These are phyloP conservation scores for Drosophila seclusa DNA, from an alignment of 2,888 invertebrate species.

Conservation along the genomic window DNA sequence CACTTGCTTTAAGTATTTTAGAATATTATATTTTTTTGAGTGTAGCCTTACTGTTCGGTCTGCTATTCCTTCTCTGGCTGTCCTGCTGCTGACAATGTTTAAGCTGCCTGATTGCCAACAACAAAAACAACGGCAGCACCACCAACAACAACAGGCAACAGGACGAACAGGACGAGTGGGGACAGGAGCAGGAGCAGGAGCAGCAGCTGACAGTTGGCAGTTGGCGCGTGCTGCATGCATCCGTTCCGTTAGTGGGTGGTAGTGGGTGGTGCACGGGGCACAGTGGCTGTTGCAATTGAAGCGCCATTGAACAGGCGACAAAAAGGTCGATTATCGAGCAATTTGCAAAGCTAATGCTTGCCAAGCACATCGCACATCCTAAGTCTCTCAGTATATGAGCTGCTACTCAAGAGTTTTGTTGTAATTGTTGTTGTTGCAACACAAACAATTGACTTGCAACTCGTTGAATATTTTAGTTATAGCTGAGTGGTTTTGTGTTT, in stretches of 20 bases:
- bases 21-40: background rate
- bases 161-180: background rate
- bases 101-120: slow-evolving; percentile 61
- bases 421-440: background rate
- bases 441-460: slow-evolving; percentile 10
- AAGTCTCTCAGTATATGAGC: background rate
- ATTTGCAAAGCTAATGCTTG: slow-evolving; percentile 53
- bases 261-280: slow-evolving; percentile 2
- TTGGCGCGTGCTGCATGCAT: slow-evolving; percentile 56
- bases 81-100: slow-evolving; percentile 63
- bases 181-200: background rate
- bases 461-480: slow-evolving; percentile 1
- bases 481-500: slow-evolving; percentile 6
- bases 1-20: background rate
- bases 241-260: slow-evolving; percentile 19
- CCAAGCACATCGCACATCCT: slow-evolving; percentile 28
- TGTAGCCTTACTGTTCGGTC: slow-evolving; percentile 19
- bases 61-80: slow-evolving; percentile 39
- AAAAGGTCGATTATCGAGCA: slow-evolving; percentile 58
- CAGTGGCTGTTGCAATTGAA: slow-evolving; percentile 55
- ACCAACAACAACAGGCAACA: slow-evolving; percentile 11
- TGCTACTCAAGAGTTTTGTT: background rate
- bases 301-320: slow-evolving; percentile 68
- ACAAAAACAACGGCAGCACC: slow-evolving; percentile 1
- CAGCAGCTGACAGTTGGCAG: slow-evolving; percentile 11